Base-by-base conservation (phyloP, 2,797 vertebrate species). In the Pangasius mekongensis region DNA sequence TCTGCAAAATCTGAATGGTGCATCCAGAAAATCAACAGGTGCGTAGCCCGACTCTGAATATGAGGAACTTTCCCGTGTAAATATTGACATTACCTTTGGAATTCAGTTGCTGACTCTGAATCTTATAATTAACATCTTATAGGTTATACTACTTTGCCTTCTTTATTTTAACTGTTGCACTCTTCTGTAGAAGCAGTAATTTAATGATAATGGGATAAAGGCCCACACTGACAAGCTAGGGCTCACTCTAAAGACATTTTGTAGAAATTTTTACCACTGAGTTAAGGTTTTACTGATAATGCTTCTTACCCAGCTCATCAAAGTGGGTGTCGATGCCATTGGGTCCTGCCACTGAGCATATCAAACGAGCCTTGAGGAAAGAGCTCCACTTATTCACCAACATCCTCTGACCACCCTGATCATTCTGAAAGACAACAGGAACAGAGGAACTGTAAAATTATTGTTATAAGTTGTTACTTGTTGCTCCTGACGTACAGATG, bases 311-410 rank as follows among this genome's bases (percentile, higher is more conserved):
- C 16, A 99, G 95, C 89, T 99, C 96, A 92, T 99, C 98, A 94
- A 99, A 99, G 93, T 99, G 95, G 0, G 98, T 99, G 91, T 98
- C 97, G 49, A 99, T 98, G 92, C 98, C 98, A 0, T 98, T 98
- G 69, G 93, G 93, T 78, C 98, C 98, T 0, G 97, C 96, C 86
- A 99, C 98, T 4, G 98, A 99, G 92, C 98, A 99, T 92, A 98
- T 95, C 6, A 99, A 95, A 18, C 98, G 97, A 0, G 97, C 96
- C 95, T 99, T 99, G 54, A 98, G 95, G 92, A 99, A 98, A 24
- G 98, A 98, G 88, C 96, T 98, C 98, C 98, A 99, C 92, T 98
- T 98, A 87, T 99, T 99, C 91, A 99, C 97, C 2, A 99, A 94
- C 96, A 99, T 96, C 86, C 98, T 95, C 91, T 98, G 98, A 76